phyloP scores from a whole-genome alignment of 2,113 vertebrate genomes.

The Emydura subglobosa region DNA sequence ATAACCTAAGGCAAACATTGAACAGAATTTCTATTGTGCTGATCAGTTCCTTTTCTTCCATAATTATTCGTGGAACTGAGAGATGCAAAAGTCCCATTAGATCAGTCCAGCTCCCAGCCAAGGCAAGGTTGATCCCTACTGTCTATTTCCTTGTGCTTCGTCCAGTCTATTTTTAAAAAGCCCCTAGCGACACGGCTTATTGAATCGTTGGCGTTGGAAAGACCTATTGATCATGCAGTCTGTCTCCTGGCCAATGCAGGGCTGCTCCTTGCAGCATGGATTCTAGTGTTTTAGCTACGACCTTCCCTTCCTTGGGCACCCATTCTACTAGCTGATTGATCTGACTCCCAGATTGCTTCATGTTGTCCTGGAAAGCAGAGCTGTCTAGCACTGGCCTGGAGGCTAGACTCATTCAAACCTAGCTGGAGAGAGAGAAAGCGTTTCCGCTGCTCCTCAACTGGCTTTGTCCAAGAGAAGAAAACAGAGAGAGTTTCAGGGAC shows the following conservation, averaged over 20 bases:
- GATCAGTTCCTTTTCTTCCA: slow-evolving; percentile 57
- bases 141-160: slow-evolving; percentile 12
- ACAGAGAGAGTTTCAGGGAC: fast-evolving
- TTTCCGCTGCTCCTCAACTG: neutral
- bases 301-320: neutral
- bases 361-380: slow-evolving; percentile 27
- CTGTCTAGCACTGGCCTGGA: fast-evolving
- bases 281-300: neutral
- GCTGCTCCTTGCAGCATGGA: slow-evolving; percentile 14
- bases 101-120: slow-evolving; percentile 44
- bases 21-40: slow-evolving; percentile 38
- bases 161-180: slow-evolving; percentile 55
- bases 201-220: slow-evolving; percentile 56
- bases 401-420: neutral
- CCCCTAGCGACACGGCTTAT: neutral
- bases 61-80: slow-evolving; percentile 8
- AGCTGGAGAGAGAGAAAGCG: neutral
- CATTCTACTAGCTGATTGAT: neutral
- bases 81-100: slow-evolving; percentile 67
- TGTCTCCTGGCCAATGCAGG: slow-evolving; percentile 55
- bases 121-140: slow-evolving; percentile 31
- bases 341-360: neutral
- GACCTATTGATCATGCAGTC: slow-evolving; percentile 47
- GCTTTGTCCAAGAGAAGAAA: neutral
- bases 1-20: slow-evolving; percentile 56